phyloP scores from a whole-genome alignment of 2,797 vertebrate species.

The Phataginus tricuspis region DNA sequence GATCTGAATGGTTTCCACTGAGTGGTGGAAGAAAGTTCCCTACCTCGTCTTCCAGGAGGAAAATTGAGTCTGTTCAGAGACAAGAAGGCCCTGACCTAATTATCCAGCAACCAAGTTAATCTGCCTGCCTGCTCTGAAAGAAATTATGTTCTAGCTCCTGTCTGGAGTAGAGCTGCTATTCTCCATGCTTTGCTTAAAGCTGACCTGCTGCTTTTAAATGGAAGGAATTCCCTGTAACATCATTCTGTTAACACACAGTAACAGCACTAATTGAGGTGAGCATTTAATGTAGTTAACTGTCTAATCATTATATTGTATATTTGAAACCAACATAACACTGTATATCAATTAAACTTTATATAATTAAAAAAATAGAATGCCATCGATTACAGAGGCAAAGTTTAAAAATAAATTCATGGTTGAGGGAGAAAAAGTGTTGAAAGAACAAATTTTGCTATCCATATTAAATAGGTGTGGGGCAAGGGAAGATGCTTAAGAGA shows the following conservation, averaged over 20 bases:
- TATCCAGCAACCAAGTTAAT: background rate
- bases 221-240: background rate
- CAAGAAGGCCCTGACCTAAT: background rate
- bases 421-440: background rate
- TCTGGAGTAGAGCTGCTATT: background rate
- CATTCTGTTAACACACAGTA: too few species aligned
- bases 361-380: background rate
- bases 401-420: background rate
- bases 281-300: too few species aligned
- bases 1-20: background rate
- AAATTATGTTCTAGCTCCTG: background rate
- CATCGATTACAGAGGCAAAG: background rate
- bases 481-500: background rate
- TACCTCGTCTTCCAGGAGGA: background rate
- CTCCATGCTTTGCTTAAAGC: background rate
- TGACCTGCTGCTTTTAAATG: background rate
- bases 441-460: background rate
- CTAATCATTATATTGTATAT: too few species aligned
- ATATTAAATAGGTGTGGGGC: background rate
- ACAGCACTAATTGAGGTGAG: too few species aligned
- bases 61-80: background rate
- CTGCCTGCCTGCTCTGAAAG: background rate
- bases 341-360: too few species aligned
- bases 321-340: too few species aligned
- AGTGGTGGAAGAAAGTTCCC: background rate